Conservation (phyloP, 1,140 invertebrate genomes). For the Drosophila triauraria region DNA sequence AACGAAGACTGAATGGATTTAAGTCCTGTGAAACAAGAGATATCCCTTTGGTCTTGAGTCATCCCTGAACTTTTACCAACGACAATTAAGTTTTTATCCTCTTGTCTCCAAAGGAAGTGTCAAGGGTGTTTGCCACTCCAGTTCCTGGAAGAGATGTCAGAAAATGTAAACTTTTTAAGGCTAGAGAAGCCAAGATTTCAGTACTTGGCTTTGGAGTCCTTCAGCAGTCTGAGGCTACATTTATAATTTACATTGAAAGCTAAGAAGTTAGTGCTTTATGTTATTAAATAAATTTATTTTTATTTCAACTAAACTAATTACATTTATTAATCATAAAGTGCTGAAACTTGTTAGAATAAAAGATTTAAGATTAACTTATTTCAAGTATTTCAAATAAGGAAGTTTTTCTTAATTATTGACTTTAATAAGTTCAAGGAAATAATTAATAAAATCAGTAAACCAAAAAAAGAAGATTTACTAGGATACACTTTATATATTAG, state of each 20-base stretch:
- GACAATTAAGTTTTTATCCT: conserved; percentile 10
- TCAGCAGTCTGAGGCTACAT: background rate
- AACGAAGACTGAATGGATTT: conserved; percentile 6
- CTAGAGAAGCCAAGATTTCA: background rate
- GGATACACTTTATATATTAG: background rate
- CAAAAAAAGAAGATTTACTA: background rate
- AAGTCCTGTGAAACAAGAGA: conserved; percentile 25
- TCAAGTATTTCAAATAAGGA: background rate
- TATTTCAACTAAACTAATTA: background rate
- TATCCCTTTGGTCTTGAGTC: conserved; percentile 24
- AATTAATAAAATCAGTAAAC: background rate
- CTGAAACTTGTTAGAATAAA: background rate
- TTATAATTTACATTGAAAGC: background rate
- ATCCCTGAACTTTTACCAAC: conserved; percentile 10
- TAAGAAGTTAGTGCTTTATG: background rate
- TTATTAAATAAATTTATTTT: background rate
- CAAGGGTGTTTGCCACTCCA: background rate
- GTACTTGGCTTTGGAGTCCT: background rate
- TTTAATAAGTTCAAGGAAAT: background rate
- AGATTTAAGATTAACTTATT: background rate
- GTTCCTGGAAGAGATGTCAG: background rate
- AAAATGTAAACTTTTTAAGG: background rate
- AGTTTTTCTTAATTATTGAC: background rate
- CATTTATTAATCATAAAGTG: background rate
- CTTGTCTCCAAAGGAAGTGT: background rate